Conservation (phyloP, 1,140 invertebrate genomes). For the Neodiprion virginianus region DNA sequence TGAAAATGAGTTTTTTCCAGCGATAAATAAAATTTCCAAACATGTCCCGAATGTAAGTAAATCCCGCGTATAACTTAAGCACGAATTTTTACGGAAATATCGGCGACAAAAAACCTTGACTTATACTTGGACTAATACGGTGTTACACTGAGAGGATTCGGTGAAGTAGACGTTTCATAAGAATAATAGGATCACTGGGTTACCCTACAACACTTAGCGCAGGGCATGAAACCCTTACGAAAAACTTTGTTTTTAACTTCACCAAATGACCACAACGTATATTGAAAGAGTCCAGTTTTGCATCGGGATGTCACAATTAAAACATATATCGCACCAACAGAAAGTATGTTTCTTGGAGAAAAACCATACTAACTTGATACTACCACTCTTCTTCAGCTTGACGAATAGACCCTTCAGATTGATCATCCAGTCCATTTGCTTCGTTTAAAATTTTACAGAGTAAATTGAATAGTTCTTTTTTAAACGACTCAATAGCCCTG, state of each 20-base stretch:
- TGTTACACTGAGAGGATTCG: too few species aligned
- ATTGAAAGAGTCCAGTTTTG: neutral
- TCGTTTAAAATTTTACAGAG: slow-evolving; percentile 34
- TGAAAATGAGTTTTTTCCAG: too few species aligned
- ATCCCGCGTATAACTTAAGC: too few species aligned
- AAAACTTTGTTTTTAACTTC: neutral
- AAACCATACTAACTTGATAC: neutral
- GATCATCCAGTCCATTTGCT: slow-evolving; percentile 19
- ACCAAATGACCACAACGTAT: neutral
- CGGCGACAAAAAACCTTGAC: too few species aligned
- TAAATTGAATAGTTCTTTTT: slow-evolving; percentile 35
- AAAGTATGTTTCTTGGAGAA: neutral
- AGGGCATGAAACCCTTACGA: too few species aligned
- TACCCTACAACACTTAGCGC: too few species aligned
- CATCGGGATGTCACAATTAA: neutral
- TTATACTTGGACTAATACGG: too few species aligned
- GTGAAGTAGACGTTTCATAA: too few species aligned
- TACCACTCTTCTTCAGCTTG: slow-evolving; percentile 10
- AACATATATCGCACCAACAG: neutral
- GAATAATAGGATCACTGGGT: too few species aligned
- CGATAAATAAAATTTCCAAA: too few species aligned
- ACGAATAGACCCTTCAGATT: neutral
- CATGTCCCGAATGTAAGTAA: too few species aligned
- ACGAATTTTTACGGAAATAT: too few species aligned
- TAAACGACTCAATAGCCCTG: slow-evolving; percentile 30